Conservation (phyloP, 2,113 vertebrate species). For the Albula goreensis region DNA sequence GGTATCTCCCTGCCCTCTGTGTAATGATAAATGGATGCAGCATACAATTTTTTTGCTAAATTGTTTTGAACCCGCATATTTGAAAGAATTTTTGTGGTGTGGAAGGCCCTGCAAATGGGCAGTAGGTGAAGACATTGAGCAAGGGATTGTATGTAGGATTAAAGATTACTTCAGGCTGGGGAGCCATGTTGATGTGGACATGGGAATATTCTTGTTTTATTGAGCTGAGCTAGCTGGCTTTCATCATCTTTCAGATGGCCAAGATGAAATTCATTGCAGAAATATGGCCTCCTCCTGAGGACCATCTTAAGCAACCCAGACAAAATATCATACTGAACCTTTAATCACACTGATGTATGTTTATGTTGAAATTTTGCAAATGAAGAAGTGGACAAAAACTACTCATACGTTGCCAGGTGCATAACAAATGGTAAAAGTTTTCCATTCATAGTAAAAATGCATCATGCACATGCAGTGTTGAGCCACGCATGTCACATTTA, state of each 20-base stretch:
- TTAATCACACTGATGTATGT: background rate
- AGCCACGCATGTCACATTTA: background rate
- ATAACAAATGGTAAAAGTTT: background rate
- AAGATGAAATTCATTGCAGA: background rate
- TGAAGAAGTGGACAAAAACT: background rate
- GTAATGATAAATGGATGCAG: too few relatives aligned
- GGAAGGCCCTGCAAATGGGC: too few relatives aligned
- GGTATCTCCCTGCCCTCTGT: too few relatives aligned
- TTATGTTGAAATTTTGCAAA: background rate
- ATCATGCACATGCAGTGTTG: background rate
- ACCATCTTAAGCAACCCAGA: background rate
- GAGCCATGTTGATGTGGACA: background rate
- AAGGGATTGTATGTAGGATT: conserved; percentile 3
- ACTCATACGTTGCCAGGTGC: background rate
- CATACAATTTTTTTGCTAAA: too few relatives aligned
- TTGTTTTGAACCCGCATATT: background rate
- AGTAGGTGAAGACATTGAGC: too few relatives aligned
- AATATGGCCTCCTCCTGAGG: background rate
- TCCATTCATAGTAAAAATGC: background rate
- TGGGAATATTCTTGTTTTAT: background rate
- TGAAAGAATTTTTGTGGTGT: background rate
- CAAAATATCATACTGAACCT: background rate
- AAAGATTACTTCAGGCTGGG: conserved; percentile 28
- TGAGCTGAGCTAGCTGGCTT: background rate
- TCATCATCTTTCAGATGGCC: background rate